Evolutionary conservation across 2,113 vertebrate species (phyloP).

Genomic region (Leucoraja erinaceus): DNA sequence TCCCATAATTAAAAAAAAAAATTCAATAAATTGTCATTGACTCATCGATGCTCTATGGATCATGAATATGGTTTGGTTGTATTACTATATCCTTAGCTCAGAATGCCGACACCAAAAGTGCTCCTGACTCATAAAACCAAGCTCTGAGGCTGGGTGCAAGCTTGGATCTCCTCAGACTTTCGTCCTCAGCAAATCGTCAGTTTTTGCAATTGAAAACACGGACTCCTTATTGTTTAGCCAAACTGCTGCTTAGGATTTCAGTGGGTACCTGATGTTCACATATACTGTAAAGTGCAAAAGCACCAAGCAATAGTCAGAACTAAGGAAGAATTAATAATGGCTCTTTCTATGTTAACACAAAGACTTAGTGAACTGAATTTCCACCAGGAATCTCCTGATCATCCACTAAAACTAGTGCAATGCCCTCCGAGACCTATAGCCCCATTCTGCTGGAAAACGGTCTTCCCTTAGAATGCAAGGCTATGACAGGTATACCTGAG

Average conservation of each 20-base stretch:
- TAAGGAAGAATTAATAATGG: not conserved
- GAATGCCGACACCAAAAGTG: not conserved
- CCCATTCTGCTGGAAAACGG: not conserved
- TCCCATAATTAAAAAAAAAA: not conserved
- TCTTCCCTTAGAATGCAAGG: too few relatives aligned
- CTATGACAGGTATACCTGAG: conserved; percentile 56
- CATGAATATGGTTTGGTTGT: not conserved
- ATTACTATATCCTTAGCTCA: not conserved
- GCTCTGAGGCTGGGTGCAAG: not conserved
- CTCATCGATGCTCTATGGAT: not conserved
- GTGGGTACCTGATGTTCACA: too few relatives aligned
- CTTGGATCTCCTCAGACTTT: not conserved
- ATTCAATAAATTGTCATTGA: not conserved
- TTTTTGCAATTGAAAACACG: not conserved
- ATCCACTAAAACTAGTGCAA: not conserved
- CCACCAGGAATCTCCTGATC: not conserved
- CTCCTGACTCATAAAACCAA: not conserved
- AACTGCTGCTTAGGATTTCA: too few relatives aligned
- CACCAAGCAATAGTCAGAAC: too few relatives aligned
- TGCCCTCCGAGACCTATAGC: not conserved
- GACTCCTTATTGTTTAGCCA: not conserved
- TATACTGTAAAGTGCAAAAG: not conserved
- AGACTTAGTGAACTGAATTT: not conserved
- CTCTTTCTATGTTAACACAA: not conserved
- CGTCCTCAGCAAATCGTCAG: not conserved